phyloP scores from a whole-genome alignment of 2,888 invertebrate genomes.

The Zhengitettix transpicula region DNA sequence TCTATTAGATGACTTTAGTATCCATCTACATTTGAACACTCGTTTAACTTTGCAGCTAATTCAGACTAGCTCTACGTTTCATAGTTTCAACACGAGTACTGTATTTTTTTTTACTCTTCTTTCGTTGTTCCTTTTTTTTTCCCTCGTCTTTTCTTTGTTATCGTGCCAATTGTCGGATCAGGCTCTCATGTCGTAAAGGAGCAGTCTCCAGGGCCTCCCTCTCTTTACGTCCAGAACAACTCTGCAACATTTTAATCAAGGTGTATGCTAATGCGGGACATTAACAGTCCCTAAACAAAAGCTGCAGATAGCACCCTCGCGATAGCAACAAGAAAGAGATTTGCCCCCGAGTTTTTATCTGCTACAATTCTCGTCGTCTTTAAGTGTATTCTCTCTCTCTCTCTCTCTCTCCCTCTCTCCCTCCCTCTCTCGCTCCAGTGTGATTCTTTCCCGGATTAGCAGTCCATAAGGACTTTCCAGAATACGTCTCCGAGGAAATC shows the following conservation, averaged over 20 bases:
- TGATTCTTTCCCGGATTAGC: not conserved
- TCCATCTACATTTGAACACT: too few species aligned
- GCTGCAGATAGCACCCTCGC: not conserved
- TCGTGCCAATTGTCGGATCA: too few species aligned
- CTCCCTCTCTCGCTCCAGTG: not conserved
- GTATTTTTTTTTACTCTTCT: too few species aligned
- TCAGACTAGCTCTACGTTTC: too few species aligned
- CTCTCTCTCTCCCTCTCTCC: not conserved
- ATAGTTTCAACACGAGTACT: too few species aligned
- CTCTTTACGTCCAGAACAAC: not conserved
- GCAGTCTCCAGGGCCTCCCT: not conserved
- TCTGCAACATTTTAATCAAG: not conserved
- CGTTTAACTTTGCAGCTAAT: too few species aligned
- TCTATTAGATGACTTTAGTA: too few species aligned
- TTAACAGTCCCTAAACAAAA: not conserved
- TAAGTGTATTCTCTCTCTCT: not conserved
- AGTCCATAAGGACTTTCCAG: not conserved
- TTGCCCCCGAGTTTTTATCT: not conserved
- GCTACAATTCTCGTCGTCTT: not conserved
- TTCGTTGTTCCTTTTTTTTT: too few species aligned
- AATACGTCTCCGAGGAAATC: too few species aligned
- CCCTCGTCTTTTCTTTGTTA: too few species aligned
- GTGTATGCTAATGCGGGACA: not conserved
- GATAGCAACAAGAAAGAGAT: not conserved
- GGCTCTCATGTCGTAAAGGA: not conserved